Evolutionary conservation across 2,888 invertebrate genomes (phyloP).

Genomic region (Therioaphis trifolii): DNA sequence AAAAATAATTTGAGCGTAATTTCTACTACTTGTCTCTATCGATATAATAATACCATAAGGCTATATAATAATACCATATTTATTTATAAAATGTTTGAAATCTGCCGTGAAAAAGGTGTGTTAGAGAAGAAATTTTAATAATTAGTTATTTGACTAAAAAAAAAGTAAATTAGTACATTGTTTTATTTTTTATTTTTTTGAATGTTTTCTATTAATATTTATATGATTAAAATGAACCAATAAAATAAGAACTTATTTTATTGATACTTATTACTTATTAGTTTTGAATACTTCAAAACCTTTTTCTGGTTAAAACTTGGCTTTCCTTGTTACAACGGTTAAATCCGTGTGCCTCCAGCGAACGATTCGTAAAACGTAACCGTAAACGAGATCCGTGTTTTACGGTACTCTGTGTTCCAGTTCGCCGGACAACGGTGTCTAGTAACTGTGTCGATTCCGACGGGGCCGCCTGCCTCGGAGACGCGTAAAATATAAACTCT

Average conservation of each 20-base stretch:
- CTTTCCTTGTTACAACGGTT: constrained; percentile 11
- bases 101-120: too few relatives aligned
- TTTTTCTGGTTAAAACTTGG: constrained; percentile 21
- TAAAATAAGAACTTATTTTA: too few relatives aligned
- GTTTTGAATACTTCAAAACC: too few relatives aligned
- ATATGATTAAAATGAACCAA: too few relatives aligned
- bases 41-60: too few relatives aligned
- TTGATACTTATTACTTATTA: too few relatives aligned
- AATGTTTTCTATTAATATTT: too few relatives aligned
- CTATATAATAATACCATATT: too few relatives aligned
- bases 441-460: constrained; percentile 60
- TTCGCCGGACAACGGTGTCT: constrained; percentile 62
- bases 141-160: too few relatives aligned
- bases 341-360: constrained; percentile 41
- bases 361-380: constrained; percentile 54
- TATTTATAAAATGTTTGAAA: not conserved
- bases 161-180: too few relatives aligned
- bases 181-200: too few relatives aligned
- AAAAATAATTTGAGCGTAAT: not conserved
- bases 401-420: constrained; percentile 62
- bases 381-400: constrained; percentile 61
- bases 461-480: constrained; percentile 36
- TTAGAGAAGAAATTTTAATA: too few relatives aligned
- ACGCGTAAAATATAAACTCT: constrained; percentile 46
- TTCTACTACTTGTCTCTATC: not conserved